These are phyloP conservation scores for Xanthia icteritia DNA, from an alignment of 2,888 invertebrate genomes.

Conservation along the genomic window DNA sequence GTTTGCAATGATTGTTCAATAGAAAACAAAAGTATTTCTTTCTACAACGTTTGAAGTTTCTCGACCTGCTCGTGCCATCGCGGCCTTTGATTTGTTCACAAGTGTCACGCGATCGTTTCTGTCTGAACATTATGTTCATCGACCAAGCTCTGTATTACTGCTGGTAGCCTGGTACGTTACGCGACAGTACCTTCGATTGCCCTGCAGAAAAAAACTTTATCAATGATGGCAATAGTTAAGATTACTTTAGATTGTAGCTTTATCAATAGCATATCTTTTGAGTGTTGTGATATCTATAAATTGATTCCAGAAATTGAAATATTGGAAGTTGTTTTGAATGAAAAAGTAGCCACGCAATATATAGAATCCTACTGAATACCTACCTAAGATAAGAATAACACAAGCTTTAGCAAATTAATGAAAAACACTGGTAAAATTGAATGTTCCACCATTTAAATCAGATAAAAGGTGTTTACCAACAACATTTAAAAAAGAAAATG, in stretches of 20 bases:
- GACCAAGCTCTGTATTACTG: slow-evolving; percentile 69
- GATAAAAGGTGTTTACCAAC: slow-evolving; percentile 40
- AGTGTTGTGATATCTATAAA: slow-evolving; percentile 56
- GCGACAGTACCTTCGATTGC: slow-evolving; percentile 34
- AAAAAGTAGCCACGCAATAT: background rate
- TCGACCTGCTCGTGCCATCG: slow-evolving; percentile 80
- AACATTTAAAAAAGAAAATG: slow-evolving; percentile 38
- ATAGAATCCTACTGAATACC: background rate
- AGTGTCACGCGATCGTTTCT: slow-evolving; percentile 77
- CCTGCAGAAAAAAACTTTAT: slow-evolving; percentile 41
- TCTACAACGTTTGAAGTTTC: slow-evolving; percentile 74
- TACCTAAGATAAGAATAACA: background rate
- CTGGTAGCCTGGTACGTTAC: slow-evolving; percentile 24
- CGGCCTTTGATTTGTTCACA: slow-evolving; percentile 75
- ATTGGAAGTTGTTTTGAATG: slow-evolving; percentile 20
- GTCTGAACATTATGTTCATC: slow-evolving; percentile 70
- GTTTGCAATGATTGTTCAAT: slow-evolving; percentile 61
- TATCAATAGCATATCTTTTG: slow-evolving; percentile 60
- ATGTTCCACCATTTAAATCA: slow-evolving; percentile 26
- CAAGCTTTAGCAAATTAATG: slow-evolving; percentile 3
- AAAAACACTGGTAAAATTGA: slow-evolving; percentile 13
- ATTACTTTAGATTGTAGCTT: slow-evolving; percentile 44
- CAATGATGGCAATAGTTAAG: slow-evolving; percentile 41
- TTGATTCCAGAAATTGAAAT: slow-evolving; percentile 26
- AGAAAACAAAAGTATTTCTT: slow-evolving; percentile 79